Evolutionary conservation across 2,113 vertebrate genomes (phyloP), one percentile per base, ranked within the genome.

Genomic region (Casuarius casuarius): DNA sequence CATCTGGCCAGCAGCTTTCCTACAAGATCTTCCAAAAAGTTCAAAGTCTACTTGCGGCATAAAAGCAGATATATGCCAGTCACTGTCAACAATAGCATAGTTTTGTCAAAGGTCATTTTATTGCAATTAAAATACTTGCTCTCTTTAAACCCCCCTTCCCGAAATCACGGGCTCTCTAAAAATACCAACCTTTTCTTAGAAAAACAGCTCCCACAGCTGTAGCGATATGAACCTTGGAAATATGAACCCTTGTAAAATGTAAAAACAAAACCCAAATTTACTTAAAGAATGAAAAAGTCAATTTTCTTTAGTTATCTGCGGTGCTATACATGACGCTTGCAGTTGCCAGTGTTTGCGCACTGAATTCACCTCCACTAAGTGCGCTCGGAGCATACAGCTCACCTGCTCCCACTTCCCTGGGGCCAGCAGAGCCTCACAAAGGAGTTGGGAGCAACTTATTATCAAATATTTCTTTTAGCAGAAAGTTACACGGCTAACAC

Each of bases 211-310:
- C 4, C 5, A 31, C 25, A 88, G 11, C n/a, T 74, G 2, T 25
- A 67, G 17, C 16, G 22, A 48, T 84, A 70, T 20, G 20, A 89
- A 71, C 4, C 2, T 2, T 71, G 15, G 12, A 17, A 49, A 44
- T 51, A 66, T 1, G 5, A 5, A 44, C 5, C 2, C 59, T 54
- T 66, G 48, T 13, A 68, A 67, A 89, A 89, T 18, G 4, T 67
- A 52, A 61, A 90, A 90, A 3, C 9, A 58, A 84, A 59, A 91
- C 26, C 0, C 29, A 40, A 7, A 7, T 10, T 52, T 85, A 33
- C 5, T 56, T 8, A 26, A 42, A 5, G 59, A 40, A 19, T 4
- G 1, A 35, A 65, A 35, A 12, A 3, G 0, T 67, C 9, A 7
- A 6, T 48, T 9, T 78, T 28, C 18, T 54, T 73, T 33, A 76